Base-by-base conservation (phyloP, 2,113 vertebrate species). In the Sapayoa aenigma region DNA sequence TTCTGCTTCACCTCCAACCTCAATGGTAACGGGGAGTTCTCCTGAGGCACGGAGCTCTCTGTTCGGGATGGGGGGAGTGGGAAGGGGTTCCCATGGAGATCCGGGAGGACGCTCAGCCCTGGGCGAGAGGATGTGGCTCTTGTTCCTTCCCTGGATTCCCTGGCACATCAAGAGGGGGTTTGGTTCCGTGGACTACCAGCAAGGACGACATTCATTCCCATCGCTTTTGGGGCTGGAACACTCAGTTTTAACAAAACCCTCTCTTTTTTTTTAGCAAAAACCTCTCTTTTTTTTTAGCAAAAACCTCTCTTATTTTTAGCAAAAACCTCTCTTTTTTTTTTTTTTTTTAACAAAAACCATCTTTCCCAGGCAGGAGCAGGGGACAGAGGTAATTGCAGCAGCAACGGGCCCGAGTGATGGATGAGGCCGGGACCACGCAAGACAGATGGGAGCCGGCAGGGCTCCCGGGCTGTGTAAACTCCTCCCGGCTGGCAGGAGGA, bases 1-100 rank as follows among this genome's bases (percentile, higher is more conserved):
- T 99, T 99, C 98, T 99, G 99, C 97, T 99, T 99, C 97, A 99
- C 99, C 9, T 99, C 99, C 78, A 99, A 99, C 92, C 98, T 99
- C 42, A 98, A 99, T 0, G 99, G 99, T 99, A 97, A 98, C 4
- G 1, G 2, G 0, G 3, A 3, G 49, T n/a, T n/a, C n/a, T n/a
- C n/a, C n/a, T n/a, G 74, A 83, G 87, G 65, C 42, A n/a, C 30
- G 1, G 66, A 15, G 46, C 30, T 35, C 24, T 37, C 11, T 0
- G 2, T 2, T 22, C 30, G 6, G 15, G 31, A 6, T 47, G 21
- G 24, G 11, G 0, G 0, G 21, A 14, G 18, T 1, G 6, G 4
- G 19, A 4, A 2, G 2, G 1, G 14, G 3, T 14, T 19, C 35
- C 58, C 13, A 0, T 3, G 23, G 1, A 0, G 10, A 30, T 6